A percentile compares a stretch with the other conserved stretches of the same genome.
Conservation (phyloP, 2,888 invertebrate species). For the Noctuana brunneofusca region DNA sequence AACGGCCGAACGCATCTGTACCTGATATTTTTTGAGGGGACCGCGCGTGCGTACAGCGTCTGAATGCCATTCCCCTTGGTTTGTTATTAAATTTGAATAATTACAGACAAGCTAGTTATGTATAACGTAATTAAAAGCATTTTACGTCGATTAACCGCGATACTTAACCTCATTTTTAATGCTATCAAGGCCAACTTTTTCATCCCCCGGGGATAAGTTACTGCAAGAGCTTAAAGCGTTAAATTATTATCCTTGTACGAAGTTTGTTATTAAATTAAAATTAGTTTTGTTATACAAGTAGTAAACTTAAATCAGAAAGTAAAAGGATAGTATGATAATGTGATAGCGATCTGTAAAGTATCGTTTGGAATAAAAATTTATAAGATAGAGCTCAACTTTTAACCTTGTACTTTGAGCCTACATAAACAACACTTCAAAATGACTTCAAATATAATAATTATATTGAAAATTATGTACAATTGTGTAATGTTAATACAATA, state of each 20-base stretch:
- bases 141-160: constrained; percentile 59
- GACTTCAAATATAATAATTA: no score
- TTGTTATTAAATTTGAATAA: constrained; percentile 44
- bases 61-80: constrained; percentile 37
- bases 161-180: constrained; percentile 49
- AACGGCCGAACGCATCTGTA: no score
- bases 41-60: constrained; percentile 48
- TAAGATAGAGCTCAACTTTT: no score
- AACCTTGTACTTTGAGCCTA: no score
- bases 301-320: not conserved
- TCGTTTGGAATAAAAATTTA: no score
- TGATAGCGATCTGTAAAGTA: no score
- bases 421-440: no score
- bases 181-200: constrained; percentile 11
- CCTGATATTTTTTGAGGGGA: constrained; percentile 48
- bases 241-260: not conserved
- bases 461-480: no score
- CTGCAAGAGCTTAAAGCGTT: not conserved
- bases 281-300: no score
- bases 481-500: no score
- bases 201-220: constrained; percentile 17
- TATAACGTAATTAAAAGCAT: constrained; percentile 41
- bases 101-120: constrained; percentile 39
- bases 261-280: not conserved
- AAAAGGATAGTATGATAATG: no score